phyloP scores from a whole-genome alignment of 1,140 invertebrate genomes.

The Branchinecta lindahli region DNA sequence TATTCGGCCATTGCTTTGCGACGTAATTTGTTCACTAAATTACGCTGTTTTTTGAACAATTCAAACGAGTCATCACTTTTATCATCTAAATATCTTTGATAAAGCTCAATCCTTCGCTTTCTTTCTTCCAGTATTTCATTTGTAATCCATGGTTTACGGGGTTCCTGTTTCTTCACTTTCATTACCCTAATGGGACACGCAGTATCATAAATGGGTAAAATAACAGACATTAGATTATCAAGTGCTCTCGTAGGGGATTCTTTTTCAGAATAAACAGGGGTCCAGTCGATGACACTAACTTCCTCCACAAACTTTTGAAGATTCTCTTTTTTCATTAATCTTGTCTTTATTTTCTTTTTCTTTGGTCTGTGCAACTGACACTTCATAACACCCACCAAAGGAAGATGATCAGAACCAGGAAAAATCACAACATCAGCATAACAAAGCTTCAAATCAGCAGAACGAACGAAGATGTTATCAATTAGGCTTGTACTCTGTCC shows the following conservation, averaged over 20 bases:
- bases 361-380: conserved; percentile 6
- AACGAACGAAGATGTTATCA: conserved; percentile 1
- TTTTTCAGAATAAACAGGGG: background rate
- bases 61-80: no score
- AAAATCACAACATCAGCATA: background rate
- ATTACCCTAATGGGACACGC: background rate
- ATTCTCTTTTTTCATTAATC: conserved; percentile 4
- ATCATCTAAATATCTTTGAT: no score
- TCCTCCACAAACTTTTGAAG: background rate
- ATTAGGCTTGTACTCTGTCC: background rate
- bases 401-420: conserved; percentile 1
- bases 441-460: conserved; percentile 1
- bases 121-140: no score
- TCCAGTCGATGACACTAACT: background rate
- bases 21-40: no score
- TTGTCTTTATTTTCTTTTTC: conserved; percentile 7
- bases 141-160: no score
- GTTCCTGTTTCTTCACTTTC: no score
- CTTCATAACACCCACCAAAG: background rate
- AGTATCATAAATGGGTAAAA: conserved; percentile 9
- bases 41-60: no score
- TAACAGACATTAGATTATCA: conserved; percentile 11
- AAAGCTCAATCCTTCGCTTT: no score
- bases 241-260: conserved; percentile 4
- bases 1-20: no score